Base-by-base conservation (phyloP, 1,140 invertebrate genomes). In the Aphaenogaster ashmeadi region DNA sequence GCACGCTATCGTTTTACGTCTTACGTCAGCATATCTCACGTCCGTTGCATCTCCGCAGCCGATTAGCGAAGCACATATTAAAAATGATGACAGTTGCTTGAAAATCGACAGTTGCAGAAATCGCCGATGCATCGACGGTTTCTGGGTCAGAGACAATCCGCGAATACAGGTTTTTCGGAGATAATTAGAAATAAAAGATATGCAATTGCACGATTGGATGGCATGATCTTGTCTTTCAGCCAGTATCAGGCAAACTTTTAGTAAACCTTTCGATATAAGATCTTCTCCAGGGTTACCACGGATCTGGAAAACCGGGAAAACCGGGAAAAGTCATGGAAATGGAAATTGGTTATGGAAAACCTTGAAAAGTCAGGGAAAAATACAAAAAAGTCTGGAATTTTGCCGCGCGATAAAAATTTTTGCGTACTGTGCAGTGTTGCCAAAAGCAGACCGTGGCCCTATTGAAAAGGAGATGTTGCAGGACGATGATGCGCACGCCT, bases 1-100 rank as follows among this genome's bases (percentile, higher is more conserved):
- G 36, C 50, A 27, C 8, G 64, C 15, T 81, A 81, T 81, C 78
- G 21, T 13, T 71, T 80, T 81, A 71, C 38, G 64, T 9, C 47
- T 71, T 81, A 56, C 50, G 38, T 81, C 66, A 71, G 56, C 78
- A 9, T 38, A 81, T 81, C 15, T 44, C 47, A 18, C 33, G 11
- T 41, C 54, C 21, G 15, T 47, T 21, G n/a, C 52, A 66, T 79
- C 8, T 69, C 21, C 13, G 11, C 21, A 3, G 21, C 13, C 8
- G 60, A n/a, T 62, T 78, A 47, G 18, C 15, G 5, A 8, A 41
- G 15, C 13, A 13, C 8, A 18, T 27, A 41, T 71, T 21, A 21
- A 71, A 81, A 80, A 18, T 71, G 33, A 81, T 71, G 47, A 64
- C 44, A 18, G 3, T 18, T 56, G 27, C n/a, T 56, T 36, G 78